Evolutionary conservation across 2,888 invertebrate species (phyloP).

Genomic region (Coleophora flavipennella): DNA sequence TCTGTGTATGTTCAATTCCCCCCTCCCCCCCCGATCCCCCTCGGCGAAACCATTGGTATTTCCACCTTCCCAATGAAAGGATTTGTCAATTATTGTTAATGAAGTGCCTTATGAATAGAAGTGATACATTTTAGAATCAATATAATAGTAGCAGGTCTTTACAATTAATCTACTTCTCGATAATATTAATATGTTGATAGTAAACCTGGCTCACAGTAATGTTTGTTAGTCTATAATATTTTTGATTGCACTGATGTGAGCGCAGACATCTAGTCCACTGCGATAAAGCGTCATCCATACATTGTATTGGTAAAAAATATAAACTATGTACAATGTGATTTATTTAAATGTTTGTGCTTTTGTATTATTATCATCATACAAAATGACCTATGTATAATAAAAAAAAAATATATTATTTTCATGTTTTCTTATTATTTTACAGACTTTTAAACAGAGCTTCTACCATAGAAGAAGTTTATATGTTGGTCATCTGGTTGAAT

Average conservation of each 20-base stretch:
- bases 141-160: conserved; percentile 4
- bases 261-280: too few species aligned
- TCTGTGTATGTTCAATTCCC: too few species aligned
- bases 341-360: conserved; percentile 34
- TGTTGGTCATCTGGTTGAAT: too few species aligned
- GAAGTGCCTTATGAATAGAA: conserved; percentile 25
- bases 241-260: too few species aligned
- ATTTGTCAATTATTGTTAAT: conserved; percentile 16
- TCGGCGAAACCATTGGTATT: background rate
- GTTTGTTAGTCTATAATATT: too few species aligned
- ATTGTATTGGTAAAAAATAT: conserved; percentile 12
- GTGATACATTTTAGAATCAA: background rate
- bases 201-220: too few species aligned
- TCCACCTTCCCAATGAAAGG: conserved; percentile 1
- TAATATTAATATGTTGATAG: too few species aligned
- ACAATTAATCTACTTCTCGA: background rate
- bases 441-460: background rate
- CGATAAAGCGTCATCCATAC: too few species aligned
- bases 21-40: too few species aligned
- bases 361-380: conserved; percentile 29
- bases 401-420: conserved; percentile 32
- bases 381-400: too few species aligned
- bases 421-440: conserved; percentile 9
- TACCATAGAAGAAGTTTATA: too few species aligned
- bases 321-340: conserved; percentile 22